phyloP scores from a whole-genome alignment of 2,797 vertebrate species.

The Notolepis coatsorum region DNA sequence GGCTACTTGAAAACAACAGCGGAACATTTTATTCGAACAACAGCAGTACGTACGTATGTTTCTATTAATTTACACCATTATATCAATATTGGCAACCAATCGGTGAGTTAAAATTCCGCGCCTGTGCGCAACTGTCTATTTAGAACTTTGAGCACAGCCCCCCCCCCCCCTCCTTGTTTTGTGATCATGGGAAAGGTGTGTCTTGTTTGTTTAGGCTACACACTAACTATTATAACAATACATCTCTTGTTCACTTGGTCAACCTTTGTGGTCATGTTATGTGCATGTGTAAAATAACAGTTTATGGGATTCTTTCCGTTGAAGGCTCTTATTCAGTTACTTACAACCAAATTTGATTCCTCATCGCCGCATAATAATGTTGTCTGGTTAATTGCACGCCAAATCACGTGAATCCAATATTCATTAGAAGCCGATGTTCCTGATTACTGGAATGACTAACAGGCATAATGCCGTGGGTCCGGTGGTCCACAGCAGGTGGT shows the following conservation, averaged over 20 bases:
- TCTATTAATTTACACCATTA: constrained; percentile 8
- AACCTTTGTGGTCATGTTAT: neutral
- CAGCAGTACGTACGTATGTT: constrained; percentile 21
- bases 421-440: constrained; percentile 9
- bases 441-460: constrained; percentile 28
- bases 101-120: constrained; percentile 63
- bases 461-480: no score
- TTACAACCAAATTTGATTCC: no score
- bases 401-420: constrained; percentile 16
- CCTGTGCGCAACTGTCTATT: neutral
- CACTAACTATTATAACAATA: neutral
- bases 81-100: constrained; percentile 32
- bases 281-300: neutral
- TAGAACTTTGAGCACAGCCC: neutral
- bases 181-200: neutral
- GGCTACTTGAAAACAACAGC: neutral
- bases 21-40: neutral
- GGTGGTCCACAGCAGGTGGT: no score
- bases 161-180: neutral
- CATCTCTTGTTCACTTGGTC: neutral
- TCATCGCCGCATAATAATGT: no score
- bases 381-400: no score
- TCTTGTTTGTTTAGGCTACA: neutral
- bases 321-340: neutral
- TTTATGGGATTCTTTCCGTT: neutral